phyloP scores from a whole-genome alignment of 2,113 vertebrate genomes.

The Larimichthys polyactis region DNA sequence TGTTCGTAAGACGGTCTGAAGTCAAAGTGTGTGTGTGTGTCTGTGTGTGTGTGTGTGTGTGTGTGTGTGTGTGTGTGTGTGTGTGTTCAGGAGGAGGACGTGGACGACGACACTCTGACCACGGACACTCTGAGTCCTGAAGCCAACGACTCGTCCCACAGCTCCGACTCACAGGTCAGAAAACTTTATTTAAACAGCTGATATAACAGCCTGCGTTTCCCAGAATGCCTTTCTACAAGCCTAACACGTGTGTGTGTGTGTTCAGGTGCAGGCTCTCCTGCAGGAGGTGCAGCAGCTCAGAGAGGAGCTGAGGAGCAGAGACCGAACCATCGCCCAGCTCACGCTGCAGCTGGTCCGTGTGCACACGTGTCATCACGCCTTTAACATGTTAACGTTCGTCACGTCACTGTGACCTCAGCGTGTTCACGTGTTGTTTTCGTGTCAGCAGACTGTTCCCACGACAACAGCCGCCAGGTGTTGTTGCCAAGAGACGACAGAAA shows the following conservation, averaged over 20 bases:
- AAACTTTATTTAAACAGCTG: background rate
- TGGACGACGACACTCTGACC: slow-evolving; percentile 73
- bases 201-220: slow-evolving; percentile 7
- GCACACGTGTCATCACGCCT: too few species aligned
- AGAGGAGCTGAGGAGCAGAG: slow-evolving; percentile 90
- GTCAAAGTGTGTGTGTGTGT: too few species aligned
- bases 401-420: background rate
- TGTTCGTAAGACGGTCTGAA: too few species aligned
- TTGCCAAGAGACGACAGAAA: slow-evolving; percentile 59
- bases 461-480: slow-evolving; percentile 55
- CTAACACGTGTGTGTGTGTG: background rate
- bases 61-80: too few species aligned
- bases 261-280: slow-evolving; percentile 89
- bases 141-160: slow-evolving; percentile 6
- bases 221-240: background rate
- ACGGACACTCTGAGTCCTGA: slow-evolving; percentile 73
- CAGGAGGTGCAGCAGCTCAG: slow-evolving; percentile 92
- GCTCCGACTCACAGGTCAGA: slow-evolving; percentile 57
- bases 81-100: slow-evolving; percentile 64
- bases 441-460: slow-evolving; percentile 53
- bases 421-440: background rate
- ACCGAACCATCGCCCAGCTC: slow-evolving; percentile 90
- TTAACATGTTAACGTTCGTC: too few species aligned
- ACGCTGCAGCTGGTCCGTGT: slow-evolving; percentile 84
- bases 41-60: too few species aligned